Percentiles rank a stretch among this genome's conserved stretches.
Evolutionary conservation across 2,797 vertebrate species (phyloP).

Genomic region (Rhynchonycteris naso): DNA sequence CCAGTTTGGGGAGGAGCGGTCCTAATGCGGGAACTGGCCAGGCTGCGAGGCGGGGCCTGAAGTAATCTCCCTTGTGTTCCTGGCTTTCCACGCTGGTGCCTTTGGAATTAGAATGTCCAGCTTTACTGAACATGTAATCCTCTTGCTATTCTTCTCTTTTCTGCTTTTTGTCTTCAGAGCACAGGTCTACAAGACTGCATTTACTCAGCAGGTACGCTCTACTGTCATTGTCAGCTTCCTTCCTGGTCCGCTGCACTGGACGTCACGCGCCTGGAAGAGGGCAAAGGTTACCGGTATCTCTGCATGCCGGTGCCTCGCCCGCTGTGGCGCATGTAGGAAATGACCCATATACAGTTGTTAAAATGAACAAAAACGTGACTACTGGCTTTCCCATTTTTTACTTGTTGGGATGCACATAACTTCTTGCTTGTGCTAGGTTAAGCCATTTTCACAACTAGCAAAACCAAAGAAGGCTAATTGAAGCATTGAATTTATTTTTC

Average conservation of each 20-base stretch:
- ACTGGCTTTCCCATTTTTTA: not conserved
- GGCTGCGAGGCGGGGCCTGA: not conserved
- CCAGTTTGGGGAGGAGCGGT: not conserved
- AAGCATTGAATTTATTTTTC: not conserved
- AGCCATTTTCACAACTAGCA: not conserved
- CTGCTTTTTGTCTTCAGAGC: not conserved
- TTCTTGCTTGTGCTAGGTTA: not conserved
- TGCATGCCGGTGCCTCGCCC: not conserved
- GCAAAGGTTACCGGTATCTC: not conserved
- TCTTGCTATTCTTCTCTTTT: not conserved
- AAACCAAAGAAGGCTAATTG: conserved; percentile 35
- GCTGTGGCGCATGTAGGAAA: not conserved
- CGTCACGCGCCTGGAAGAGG: not conserved
- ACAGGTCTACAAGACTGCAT: not conserved
- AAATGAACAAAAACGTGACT: not conserved
- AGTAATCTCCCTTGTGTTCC: not conserved
- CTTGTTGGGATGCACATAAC: not conserved
- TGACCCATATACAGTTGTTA: not conserved
- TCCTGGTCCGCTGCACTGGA: not conserved
- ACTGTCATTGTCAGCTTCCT: not conserved
- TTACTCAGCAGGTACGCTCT: not conserved
- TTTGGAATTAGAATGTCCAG: not conserved
- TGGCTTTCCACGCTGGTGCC: not conserved
- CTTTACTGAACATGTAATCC: not conserved
- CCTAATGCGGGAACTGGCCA: not conserved